phyloP scores from a whole-genome alignment of 2,797 vertebrate species.

The Neomorphus geoffroyi region DNA sequence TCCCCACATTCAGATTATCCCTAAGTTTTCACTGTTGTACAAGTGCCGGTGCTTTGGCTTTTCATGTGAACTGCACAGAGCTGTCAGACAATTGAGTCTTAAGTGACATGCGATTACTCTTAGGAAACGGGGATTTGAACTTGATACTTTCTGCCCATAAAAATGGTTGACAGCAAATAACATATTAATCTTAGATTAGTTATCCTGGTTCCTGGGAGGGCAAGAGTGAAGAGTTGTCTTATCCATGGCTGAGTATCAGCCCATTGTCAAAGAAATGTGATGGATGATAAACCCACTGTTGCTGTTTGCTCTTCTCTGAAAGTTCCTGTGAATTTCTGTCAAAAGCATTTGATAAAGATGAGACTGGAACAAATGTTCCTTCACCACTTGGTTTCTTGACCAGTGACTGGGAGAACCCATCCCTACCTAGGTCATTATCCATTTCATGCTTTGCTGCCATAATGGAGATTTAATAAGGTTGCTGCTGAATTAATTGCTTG shows the following conservation, averaged over 20 bases:
- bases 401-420: constrained; percentile 17
- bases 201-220: not conserved
- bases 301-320: not conserved
- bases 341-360: not conserved
- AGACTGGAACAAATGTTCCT: not conserved
- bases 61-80: not conserved
- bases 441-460: constrained; percentile 57
- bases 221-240: not conserved
- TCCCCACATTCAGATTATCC: not conserved
- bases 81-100: not conserved
- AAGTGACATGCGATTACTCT: not conserved
- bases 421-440: not conserved
- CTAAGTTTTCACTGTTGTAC: not conserved
- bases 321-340: not conserved
- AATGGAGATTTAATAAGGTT: constrained; percentile 72
- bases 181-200: constrained; percentile 46
- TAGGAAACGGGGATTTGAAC: not conserved
- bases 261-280: constrained; percentile 39
- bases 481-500: constrained; percentile 72
- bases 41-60: not conserved
- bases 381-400: not conserved
- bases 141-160: constrained; percentile 21
- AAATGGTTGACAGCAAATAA: constrained; percentile 39
- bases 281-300: not conserved
- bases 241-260: constrained; percentile 10